Conservation (phyloP, 2,888 invertebrate genomes). For the Ariolimax columbianus region DNA sequence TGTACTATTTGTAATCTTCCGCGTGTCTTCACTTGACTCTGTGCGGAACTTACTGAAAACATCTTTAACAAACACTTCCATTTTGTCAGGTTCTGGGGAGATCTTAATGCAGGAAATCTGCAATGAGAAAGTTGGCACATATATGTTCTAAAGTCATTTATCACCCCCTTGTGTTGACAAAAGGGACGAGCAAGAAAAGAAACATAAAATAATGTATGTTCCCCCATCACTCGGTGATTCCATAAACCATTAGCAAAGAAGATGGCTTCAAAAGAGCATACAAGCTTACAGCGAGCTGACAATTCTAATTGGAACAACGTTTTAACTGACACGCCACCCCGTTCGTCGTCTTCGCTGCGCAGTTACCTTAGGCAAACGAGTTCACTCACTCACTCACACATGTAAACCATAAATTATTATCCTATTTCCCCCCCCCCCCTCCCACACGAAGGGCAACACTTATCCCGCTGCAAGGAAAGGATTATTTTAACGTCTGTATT, state of each 20-base stretch:
- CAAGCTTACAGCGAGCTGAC: not conserved
- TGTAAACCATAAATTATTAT: not conserved
- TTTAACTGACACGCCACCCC: not conserved
- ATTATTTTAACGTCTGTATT: not conserved
- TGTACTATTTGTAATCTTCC: too few relatives aligned
- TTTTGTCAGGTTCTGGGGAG: too few relatives aligned
- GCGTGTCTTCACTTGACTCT: too few relatives aligned
- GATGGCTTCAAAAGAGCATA: slow-evolving; percentile 17
- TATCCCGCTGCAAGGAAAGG: not conserved
- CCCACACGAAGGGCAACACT: not conserved
- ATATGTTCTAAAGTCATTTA: too few relatives aligned
- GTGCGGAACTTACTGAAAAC: too few relatives aligned
- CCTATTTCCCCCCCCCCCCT: not conserved
- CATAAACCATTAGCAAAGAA: slow-evolving; percentile 8
- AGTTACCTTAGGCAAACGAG: not conserved
- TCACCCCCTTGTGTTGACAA: not conserved
- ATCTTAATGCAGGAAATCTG: too few relatives aligned
- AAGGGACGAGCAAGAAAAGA: not conserved
- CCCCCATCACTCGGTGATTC: not conserved
- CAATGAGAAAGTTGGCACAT: too few relatives aligned
- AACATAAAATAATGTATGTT: not conserved
- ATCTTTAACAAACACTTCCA: too few relatives aligned
- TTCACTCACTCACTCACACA: not conserved
- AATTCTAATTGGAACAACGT: not conserved
- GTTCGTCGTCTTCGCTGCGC: not conserved